Evolutionary conservation across 2,888 invertebrate species (phyloP), one percentile per base, ranked within the genome.

Genomic region (Nomada ferruginata): DNA sequence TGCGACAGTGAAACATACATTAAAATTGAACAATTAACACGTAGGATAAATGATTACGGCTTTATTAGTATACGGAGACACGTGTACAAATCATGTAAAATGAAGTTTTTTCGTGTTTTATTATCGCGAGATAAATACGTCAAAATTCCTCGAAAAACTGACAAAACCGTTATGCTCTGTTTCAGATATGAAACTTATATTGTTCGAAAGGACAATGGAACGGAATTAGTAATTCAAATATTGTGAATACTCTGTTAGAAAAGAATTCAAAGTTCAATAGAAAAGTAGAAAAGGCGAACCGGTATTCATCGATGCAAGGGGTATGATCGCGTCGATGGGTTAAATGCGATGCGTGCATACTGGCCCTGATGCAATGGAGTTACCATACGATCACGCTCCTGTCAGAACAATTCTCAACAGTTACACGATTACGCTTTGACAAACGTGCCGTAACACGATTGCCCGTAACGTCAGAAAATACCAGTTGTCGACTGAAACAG

Each of bases 401-500:
- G 83, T 83, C 83, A 82, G 59, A 78, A 74, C 55, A 44, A 71
- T 72, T 55, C 60, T 64, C 26, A 59, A 23, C 71, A 61, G 75
- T 82, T 71, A 36, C 53, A 29, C 52, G 61, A 29, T 52, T 69
- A 68, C 20, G 44, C 23, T 77, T 77, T 81, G 73, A 70, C 77
- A 72, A 75, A 72, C 72, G 71, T 57, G 52, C 26, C n/a, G 20
- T 36, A 55, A 20, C 71, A 61, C 26, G 70, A 55, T 29, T 79
- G 57, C 61, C 36, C 52, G 69, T 65, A 74, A 74, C 53, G 80
- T 83, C 81, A 77, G 53, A 29, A 76, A 83, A 81, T 77, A 72
- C 74, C 77, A 79, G 74, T 80, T 78, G 85, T 65, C 82, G 79
- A 73, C 47, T 23, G 69, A 60, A 83, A 85, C 88, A 88, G 87